phyloP scores from a whole-genome alignment of 2,888 invertebrate species.

The Xestia ashworthii region DNA sequence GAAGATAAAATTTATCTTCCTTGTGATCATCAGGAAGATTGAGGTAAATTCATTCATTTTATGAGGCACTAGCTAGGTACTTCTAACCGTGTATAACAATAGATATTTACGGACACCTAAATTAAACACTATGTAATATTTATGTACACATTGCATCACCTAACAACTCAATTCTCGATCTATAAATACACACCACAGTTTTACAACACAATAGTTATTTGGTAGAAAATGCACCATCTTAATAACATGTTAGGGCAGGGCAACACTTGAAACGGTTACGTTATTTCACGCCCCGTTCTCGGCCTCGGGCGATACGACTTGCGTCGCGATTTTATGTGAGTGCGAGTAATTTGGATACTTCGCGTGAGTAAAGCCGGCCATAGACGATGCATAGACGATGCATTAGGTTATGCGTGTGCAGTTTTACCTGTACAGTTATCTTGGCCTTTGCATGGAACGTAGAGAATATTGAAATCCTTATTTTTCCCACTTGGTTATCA shows the following conservation, averaged over 20 bases:
- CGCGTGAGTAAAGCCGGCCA: background rate
- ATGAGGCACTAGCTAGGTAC: background rate
- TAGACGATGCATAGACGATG: background rate
- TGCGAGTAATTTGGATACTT: background rate
- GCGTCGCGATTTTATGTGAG: background rate
- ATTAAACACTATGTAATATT: constrained; percentile 23
- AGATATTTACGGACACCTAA: background rate
- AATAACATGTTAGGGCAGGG: constrained; percentile 46
- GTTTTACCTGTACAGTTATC: background rate
- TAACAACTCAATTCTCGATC: constrained; percentile 33
- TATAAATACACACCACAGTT: constrained; percentile 25
- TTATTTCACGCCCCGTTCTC: background rate
- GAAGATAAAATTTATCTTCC: too few relatives aligned
- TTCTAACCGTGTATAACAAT: background rate
- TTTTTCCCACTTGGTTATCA: background rate
- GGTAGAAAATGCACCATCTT: constrained; percentile 42
- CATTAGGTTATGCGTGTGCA: background rate
- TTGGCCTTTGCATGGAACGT: background rate
- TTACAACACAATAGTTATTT: constrained; percentile 37
- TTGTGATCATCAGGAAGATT: too few relatives aligned
- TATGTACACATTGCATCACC: constrained; percentile 21
- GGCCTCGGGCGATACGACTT: background rate
- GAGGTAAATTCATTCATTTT: background rate
- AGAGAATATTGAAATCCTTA: background rate
- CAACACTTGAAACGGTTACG: constrained; percentile 34